phyloP scores from a whole-genome alignment of 2,797 vertebrate species.

The Leptoclinus maculatus region DNA sequence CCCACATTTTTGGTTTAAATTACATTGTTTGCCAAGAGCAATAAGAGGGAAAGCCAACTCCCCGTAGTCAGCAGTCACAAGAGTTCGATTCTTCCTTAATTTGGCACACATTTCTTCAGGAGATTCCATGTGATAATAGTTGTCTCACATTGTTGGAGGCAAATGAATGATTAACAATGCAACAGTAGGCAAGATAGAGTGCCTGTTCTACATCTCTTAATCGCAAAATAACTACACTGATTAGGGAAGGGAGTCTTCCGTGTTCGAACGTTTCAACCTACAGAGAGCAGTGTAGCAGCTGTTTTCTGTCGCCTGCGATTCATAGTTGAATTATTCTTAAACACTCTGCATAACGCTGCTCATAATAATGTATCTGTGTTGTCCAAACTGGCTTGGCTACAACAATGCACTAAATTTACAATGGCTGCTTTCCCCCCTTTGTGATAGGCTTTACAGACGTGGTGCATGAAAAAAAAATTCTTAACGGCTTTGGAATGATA shows the following conservation, averaged over 20 bases:
- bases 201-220: not conserved
- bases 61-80: slow-evolving; percentile 40
- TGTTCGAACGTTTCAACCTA: slow-evolving; percentile 4
- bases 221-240: not conserved
- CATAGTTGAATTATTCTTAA: slow-evolving; percentile 16
- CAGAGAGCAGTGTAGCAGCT: slow-evolving; percentile 3
- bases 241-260: not conserved
- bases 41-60: slow-evolving; percentile 39
- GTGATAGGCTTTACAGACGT: not conserved
- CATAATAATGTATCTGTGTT: slow-evolving; percentile 1
- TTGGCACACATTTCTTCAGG: slow-evolving; percentile 34
- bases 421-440: not conserved
- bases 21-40: slow-evolving; percentile 57
- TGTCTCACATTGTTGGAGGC: slow-evolving; percentile 9
- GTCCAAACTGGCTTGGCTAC: not conserved
- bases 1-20: slow-evolving; percentile 53
- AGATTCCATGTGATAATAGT: slow-evolving; percentile 21
- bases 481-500: not conserved
- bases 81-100: slow-evolving; percentile 26
- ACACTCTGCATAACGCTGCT: not conserved
- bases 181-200: not conserved
- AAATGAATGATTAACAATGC: not conserved
- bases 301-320: slow-evolving; percentile 11
- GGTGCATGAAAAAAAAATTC: not conserved
- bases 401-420: not conserved